Conservation (phyloP, 2,888 invertebrate genomes). For the Thecophora atra region DNA sequence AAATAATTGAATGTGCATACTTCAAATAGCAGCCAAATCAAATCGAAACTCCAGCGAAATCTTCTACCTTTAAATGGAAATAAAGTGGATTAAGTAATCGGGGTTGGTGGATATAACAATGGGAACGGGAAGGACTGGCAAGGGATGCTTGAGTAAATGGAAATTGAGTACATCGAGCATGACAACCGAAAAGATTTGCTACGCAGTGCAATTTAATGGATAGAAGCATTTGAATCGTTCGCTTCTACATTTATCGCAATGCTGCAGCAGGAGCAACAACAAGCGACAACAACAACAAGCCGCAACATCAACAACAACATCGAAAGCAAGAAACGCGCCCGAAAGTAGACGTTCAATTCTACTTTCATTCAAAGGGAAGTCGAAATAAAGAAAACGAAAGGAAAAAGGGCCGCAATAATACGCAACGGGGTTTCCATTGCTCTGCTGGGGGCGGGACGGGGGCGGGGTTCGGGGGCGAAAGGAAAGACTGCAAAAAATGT, state of each 20-base stretch:
- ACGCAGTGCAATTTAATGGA: constrained; percentile 26
- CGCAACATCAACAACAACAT: not conserved
- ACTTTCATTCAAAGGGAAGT: not conserved
- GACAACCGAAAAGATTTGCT: constrained; percentile 22
- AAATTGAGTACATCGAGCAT: not conserved
- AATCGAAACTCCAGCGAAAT: no score
- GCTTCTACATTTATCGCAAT: not conserved
- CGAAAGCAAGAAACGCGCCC: no score
- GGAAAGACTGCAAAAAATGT: not conserved
- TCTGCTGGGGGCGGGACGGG: not conserved
- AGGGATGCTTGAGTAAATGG: no score
- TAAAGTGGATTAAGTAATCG: not conserved
- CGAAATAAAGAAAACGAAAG: not conserved
- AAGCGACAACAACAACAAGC: not conserved
- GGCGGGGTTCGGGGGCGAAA: no score
- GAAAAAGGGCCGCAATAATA: not conserved
- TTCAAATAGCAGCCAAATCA: no score
- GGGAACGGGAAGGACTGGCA: no score
- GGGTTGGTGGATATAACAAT: not conserved
- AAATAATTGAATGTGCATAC: no score
- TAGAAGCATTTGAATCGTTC: constrained; percentile 7
- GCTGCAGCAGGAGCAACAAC: constrained; percentile 8
- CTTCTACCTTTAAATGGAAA: not conserved
- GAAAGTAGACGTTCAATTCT: not conserved
- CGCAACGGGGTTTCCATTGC: constrained; percentile 20